Evolutionary conservation across 2,113 vertebrate genomes (phyloP), one percentile per base, ranked within the genome.

Genomic region (Todiramphus saurophagus): DNA sequence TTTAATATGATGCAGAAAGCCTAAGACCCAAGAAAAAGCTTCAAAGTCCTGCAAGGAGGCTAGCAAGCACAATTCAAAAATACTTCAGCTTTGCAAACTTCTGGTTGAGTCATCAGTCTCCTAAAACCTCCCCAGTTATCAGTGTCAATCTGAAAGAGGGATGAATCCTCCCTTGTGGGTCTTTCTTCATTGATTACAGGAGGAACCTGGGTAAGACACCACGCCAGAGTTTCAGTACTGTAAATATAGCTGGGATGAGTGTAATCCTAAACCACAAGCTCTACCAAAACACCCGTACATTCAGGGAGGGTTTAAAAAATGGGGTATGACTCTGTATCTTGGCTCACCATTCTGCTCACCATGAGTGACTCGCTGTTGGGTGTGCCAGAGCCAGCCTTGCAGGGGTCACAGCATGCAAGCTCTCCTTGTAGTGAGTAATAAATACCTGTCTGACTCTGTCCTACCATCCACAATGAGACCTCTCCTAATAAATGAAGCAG

Each of bases 361-460:
- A 2, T 80, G 10, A 33, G 39, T 87, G 95, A 94, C 64, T 92
- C 69, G 68, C 33, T 0, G 16, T 0, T 10, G 87, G 86, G 53
- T 94, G 91, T 51, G 73, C n/a, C 89, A 67, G 63, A 12, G 56
- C 1, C 0, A 89, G 82, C 69, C 66, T 63, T 13, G 15, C 0
- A 2, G 18, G 35, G 31, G 25, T 3, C 44, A 83, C 0, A 0
- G 39, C 0, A 0, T 33, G 59, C 39, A 53, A 69, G 37, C 0
- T 0, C 15, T 80, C 30, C 18, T 16, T 16, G 30, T 2, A 19
- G 27, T 21, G 56, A 89, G 16, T 7, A 81, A 81, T 28, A 74
- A 62, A 41, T 8, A 13, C 44, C 75, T 69, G 25, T 25, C 55
- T 33, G 72, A 43, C 63, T 85, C 27, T 53, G 53, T 8, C 50